phyloP scores from a whole-genome alignment of 2,888 invertebrate species.

The Clanis bilineata region DNA sequence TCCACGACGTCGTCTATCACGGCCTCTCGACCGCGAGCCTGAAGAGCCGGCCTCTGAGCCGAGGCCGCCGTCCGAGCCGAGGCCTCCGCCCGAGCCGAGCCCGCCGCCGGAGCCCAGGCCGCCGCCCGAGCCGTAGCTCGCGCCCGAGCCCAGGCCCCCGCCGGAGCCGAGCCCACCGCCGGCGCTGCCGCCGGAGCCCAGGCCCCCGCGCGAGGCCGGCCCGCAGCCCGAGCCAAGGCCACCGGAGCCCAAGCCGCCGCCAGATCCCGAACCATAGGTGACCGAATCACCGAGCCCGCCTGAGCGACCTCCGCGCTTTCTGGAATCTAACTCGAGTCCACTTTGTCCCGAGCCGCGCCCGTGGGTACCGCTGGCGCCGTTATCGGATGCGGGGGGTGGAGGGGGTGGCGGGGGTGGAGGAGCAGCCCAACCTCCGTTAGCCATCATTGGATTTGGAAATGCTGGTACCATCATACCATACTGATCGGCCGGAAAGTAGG shows the following conservation, averaged over 20 bases:
- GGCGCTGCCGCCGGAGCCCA: slow-evolving; percentile 48
- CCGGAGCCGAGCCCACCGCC: slow-evolving; percentile 40
- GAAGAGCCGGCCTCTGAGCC: slow-evolving; percentile 31
- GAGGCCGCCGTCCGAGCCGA: slow-evolving; percentile 33
- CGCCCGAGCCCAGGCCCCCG: slow-evolving; percentile 41
- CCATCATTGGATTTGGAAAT: slow-evolving; percentile 44
- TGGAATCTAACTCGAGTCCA: slow-evolving; percentile 76
- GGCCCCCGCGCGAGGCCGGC: slow-evolving; percentile 47
- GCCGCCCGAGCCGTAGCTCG: slow-evolving; percentile 26
- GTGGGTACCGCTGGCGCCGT: slow-evolving; percentile 49
- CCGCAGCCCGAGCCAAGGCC: slow-evolving; percentile 41
- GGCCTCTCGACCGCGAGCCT: slow-evolving; percentile 53
- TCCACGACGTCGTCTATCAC: slow-evolving; percentile 70
- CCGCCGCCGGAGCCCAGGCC: slow-evolving; percentile 40
- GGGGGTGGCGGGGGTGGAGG: slow-evolving; percentile 68
- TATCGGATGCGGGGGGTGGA: slow-evolving; percentile 58
- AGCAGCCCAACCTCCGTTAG: slow-evolving; percentile 58
- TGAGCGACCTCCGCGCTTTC: slow-evolving; percentile 63
- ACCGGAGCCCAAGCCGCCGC: slow-evolving; percentile 42
- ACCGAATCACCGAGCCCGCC: slow-evolving; percentile 40
- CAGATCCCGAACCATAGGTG: slow-evolving; percentile 40
- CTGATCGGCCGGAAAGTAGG: slow-evolving; percentile 68
- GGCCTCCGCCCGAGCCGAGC: slow-evolving; percentile 42
- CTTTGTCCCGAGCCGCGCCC: slow-evolving; percentile 67
- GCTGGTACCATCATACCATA: slow-evolving; percentile 69